Percentiles rank a stretch among this genome's conserved stretches.
phyloP scores from a whole-genome alignment of 1,140 invertebrate genomes.

The Drosophila malerkotliana region DNA sequence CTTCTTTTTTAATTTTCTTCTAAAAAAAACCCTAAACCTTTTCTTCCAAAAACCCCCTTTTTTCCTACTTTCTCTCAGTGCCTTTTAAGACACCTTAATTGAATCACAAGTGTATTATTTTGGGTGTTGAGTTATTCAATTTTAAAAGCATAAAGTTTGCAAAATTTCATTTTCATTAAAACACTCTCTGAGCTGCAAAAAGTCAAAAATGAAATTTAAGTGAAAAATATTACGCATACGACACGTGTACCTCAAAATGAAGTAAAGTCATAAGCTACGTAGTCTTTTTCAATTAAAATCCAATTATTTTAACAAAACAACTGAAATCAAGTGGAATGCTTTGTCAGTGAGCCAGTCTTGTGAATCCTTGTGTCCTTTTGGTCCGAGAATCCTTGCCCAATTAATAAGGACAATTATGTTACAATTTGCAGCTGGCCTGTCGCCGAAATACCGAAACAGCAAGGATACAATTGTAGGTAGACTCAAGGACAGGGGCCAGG shows the following conservation, averaged over 20 bases:
- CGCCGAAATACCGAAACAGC: too few species aligned
- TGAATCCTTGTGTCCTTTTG: too few species aligned
- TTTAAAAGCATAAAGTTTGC: neutral
- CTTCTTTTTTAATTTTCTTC: too few species aligned
- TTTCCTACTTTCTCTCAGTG: too few species aligned
- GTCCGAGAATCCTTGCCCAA: neutral
- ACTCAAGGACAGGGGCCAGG: too few species aligned
- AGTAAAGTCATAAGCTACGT: too few species aligned
- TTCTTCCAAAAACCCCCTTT: too few species aligned
- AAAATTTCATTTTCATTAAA: neutral
- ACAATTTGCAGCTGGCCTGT: neutral
- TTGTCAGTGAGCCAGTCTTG: neutral
- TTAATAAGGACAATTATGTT: neutral
- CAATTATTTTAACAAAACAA: neutral
- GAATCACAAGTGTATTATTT: too few species aligned
- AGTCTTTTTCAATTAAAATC: neutral
- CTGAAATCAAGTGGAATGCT: neutral
- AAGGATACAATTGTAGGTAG: neutral
- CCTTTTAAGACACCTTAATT: too few species aligned
- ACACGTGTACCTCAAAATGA: neutral
- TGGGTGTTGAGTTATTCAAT: too few species aligned
- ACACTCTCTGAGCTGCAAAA: neutral
- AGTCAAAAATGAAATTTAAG: too few species aligned
- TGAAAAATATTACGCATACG: conserved; percentile 16
- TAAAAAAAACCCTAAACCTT: too few species aligned